Base-by-base conservation (phyloP, 2,888 invertebrate genomes). In the Tetragonula carbonaria region DNA sequence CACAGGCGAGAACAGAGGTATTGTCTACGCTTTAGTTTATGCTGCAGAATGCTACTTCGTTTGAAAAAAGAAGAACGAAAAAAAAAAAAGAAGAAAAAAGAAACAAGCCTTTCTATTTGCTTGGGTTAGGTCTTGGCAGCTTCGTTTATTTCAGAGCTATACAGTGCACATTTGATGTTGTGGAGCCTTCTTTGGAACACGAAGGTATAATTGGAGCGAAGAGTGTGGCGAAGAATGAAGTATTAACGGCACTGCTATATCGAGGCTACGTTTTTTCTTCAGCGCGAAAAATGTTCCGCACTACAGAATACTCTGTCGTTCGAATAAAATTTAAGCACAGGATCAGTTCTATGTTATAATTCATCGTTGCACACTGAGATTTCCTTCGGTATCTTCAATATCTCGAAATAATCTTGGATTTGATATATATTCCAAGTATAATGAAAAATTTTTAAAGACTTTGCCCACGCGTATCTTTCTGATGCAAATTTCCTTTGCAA, bases 21-120 rank as follows among this genome's bases (percentile, higher is more conserved):
- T 75, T 76, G 80, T 79, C 74, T 67, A 84, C 72, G 62, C 68
- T 72, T 81, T 65, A 21, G 78, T 85, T 78, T 76, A 72, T 84
- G 80, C 81, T 33, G 33, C 76, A 89, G 87, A 82, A 80, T 63
- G 50, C 65, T 80, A 88, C 72, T 71, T 73, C 66, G 50, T 5
- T 66, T 63, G 79, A 87, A 79, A 50, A 33, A 63, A 18, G 33
- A 21, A 33, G 28, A 21, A 23, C 8, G n/a, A 13, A 59, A 38
- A 80, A 75, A 79, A 79, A 28, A 11, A 33, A 38, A 21, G 1
- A 18, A 13, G 4, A 21, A 8, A 21, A 33, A 33, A 66, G 16
- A 81, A 75, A 75, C n/a, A 6, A 33, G 51, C 33, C 28, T 45
- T 62, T 55, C 57, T 65, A 63, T 55, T 63, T 53, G 53, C 28